Evolutionary conservation across 2,888 invertebrate genomes (phyloP).

Genomic region (Ornithoptera alexandrae): DNA sequence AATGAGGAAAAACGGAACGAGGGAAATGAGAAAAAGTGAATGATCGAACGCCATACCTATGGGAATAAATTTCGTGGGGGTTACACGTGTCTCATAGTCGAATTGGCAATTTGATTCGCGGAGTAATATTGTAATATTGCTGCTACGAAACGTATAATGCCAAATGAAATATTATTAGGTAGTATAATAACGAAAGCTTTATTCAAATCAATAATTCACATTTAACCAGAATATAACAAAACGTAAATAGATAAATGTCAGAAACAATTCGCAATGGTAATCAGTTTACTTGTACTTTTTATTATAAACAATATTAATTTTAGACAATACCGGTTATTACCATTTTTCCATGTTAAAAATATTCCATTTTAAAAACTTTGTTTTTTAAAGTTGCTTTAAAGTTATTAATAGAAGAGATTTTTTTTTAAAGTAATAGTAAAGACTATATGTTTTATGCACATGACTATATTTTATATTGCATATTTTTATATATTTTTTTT

Average conservation of each 20-base stretch:
- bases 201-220: neutral
- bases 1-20: constrained; percentile 43
- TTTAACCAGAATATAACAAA: neutral
- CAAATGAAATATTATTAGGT: constrained; percentile 31
- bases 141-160: constrained; percentile 25
- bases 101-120: constrained; percentile 58
- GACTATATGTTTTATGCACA: too few relatives aligned
- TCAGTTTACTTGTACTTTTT: too few relatives aligned
- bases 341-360: too few relatives aligned
- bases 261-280: neutral
- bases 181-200: constrained; percentile 4
- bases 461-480: too few relatives aligned
- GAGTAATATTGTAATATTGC: constrained; percentile 30
- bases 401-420: too few relatives aligned
- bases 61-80: constrained; percentile 71
- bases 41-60: constrained; percentile 76
- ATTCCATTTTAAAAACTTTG: too few relatives aligned
- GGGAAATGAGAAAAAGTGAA: constrained; percentile 62
- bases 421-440: too few relatives aligned
- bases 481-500: too few relatives aligned
- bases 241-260: neutral
- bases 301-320: too few relatives aligned
- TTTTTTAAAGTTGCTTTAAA: too few relatives aligned
- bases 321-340: too few relatives aligned
- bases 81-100: constrained; percentile 61